Evolutionary conservation across 35 echinoderm and acorn worm species (phyloP).

Genomic region (Ptychodera flava): DNA sequence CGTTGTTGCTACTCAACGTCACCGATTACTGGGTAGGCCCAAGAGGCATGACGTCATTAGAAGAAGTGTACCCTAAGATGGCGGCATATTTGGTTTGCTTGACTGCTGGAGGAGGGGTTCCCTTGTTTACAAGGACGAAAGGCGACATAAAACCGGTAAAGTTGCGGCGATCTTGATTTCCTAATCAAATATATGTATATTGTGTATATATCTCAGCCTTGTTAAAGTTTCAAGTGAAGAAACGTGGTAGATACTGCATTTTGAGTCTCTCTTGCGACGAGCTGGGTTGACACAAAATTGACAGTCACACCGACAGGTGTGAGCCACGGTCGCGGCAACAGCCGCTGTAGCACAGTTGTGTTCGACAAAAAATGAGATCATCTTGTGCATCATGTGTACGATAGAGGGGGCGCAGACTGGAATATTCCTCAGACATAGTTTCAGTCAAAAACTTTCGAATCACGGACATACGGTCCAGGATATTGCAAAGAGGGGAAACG

Average conservation of each 20-base stretch:
- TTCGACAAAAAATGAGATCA: too few relatives aligned
- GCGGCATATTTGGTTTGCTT: slow-evolving; percentile 16
- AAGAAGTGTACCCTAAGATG: not conserved
- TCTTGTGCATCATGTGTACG: too few relatives aligned
- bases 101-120: not conserved
- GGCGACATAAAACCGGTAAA: not conserved
- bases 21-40: not conserved
- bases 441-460: too few relatives aligned
- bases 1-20: slow-evolving; percentile 36
- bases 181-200: not conserved
- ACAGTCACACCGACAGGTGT: too few relatives aligned
- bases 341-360: too few relatives aligned
- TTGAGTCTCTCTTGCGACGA: too few relatives aligned
- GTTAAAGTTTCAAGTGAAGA: not conserved
- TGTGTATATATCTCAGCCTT: not conserved
- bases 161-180: not conserved
- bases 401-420: too few relatives aligned
- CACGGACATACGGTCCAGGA: too few relatives aligned
- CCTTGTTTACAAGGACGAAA: not conserved
- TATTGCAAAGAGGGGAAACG: too few relatives aligned
- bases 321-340: too few relatives aligned
- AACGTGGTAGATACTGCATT: not conserved
- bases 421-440: too few relatives aligned
- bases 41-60: slow-evolving; percentile 16
- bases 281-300: too few relatives aligned